Conservation (phyloP, 2,797 vertebrate species). For the Sternarchorhynchus goeldii region DNA sequence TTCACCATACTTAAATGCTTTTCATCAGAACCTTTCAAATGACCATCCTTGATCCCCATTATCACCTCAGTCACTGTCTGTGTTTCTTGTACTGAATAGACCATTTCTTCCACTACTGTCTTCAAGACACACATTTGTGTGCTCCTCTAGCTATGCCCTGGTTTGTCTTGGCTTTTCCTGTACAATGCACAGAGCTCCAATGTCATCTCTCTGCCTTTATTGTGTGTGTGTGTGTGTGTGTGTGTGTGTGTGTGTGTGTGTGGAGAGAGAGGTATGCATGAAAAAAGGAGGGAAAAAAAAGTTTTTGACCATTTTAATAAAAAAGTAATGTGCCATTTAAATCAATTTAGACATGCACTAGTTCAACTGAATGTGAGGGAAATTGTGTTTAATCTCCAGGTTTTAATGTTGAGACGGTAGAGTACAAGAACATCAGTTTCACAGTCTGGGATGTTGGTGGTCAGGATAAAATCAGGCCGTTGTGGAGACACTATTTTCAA, state of each 20-base stretch:
- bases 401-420: constrained; percentile 90
- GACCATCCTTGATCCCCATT: too few species aligned
- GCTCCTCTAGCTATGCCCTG: background rate
- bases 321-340: background rate
- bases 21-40: background rate
- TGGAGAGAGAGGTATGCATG: background rate
- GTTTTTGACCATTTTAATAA: too few species aligned
- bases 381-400: constrained; percentile 55
- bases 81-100: background rate
- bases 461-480: constrained; percentile 87
- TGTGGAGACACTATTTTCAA: constrained; percentile 91
- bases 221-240: background rate
- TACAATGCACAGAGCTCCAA: constrained; percentile 9
- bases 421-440: constrained; percentile 92
- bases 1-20: background rate
- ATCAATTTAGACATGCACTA: background rate
- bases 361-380: background rate
- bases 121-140: constrained; percentile 1
- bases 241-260: background rate
- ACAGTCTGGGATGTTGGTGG: constrained; percentile 88
- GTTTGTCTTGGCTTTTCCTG: constrained; percentile 26
- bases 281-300: background rate
- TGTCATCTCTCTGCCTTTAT: background rate
- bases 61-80: background rate
- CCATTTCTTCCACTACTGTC: background rate